Base-by-base conservation (phyloP, 2,888 invertebrate species). In the Dynastes grantii region DNA sequence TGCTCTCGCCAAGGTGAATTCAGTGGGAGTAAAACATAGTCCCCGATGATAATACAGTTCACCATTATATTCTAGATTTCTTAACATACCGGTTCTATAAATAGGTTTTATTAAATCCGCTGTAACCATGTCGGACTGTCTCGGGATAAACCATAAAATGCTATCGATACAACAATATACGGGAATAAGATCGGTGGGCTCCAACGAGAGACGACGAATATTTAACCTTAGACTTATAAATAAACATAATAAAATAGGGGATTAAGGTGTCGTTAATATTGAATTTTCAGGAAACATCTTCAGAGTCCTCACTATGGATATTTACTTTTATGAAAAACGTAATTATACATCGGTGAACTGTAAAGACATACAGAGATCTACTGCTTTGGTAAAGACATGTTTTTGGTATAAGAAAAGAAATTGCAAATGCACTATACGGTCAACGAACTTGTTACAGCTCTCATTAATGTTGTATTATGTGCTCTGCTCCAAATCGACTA, bases 1-100 rank as follows among this genome's bases (percentile, higher is more conserved):
- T 86, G 86, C 84, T 84, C 84, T 83, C 51, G 83, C 83, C 83
- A 83, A 84, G 84, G 83, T 68, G 82, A 84, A 83, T 81, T 82
- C 83, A 81, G 83, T 82, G 85, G 85, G 85, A 85, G 85, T 85
- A 85, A 84, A 82, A 84, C 68, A 49, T 51, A 68, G 68, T 51
- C 65, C 68, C 68, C 65, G 45, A 37, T 65, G 68, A 51, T 53
- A 68, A 49, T 68, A 68, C 68, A 68, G 29, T 68, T 68, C 68
- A 51, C 68, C 68, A 68, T 68, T 68, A 68, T 68, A 68, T 68
- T 68, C 68, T 68, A 68, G 51, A 68, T 68, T 68, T 68, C 51
- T 68, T 68, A 68, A 49, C 68, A 68, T 68, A 68, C 68, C 68
- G 68, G 68, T 68, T 68, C 68, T 68, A 68, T 68, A 68, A 68